These are phyloP conservation scores for Petrocephalus microphthalmus DNA, from an alignment of 2,113 vertebrate species.

Conservation along the genomic window DNA sequence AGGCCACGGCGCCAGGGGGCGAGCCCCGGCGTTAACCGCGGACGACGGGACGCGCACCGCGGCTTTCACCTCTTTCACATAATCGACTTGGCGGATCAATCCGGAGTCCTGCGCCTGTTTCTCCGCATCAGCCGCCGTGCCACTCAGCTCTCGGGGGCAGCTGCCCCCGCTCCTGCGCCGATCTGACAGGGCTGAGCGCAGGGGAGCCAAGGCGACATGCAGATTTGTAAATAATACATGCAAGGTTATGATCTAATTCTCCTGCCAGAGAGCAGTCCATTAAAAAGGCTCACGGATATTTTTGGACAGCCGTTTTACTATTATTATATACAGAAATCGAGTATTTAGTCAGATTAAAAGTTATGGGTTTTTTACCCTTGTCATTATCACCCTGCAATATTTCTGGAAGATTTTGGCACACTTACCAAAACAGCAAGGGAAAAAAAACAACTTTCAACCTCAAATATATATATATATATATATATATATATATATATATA, in stretches of 20 bases:
- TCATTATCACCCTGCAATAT: background rate
- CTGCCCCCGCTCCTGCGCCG: constrained; percentile 33
- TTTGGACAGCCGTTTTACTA: background rate
- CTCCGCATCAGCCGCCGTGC: constrained; percentile 29
- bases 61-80: constrained; percentile 23
- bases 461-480: constrained; percentile 38
- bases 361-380: background rate
- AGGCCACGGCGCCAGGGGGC: background rate
- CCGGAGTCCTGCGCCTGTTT: constrained; percentile 33
- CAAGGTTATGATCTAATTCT: constrained; percentile 57
- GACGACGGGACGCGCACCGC: background rate
- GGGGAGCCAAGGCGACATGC: constrained; percentile 46
- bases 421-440: background rate
- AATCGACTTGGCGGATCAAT: constrained; percentile 43
- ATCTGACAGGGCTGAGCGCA: constrained; percentile 41
- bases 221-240: constrained; percentile 55
- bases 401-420: background rate
- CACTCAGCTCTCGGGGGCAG: background rate
- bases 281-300: constrained; percentile 11
- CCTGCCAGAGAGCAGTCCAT: constrained; percentile 27
- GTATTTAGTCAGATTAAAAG: background rate
- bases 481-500: too few species aligned
- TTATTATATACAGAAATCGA: constrained; percentile 12
- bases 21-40: constrained; percentile 3
- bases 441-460: background rate